A percentile compares a stretch with the other conserved stretches of the same genome.
These are phyloP conservation scores for Sphaerophoria taeniata DNA, from an alignment of 2,888 invertebrate species.

Conservation along the genomic window DNA sequence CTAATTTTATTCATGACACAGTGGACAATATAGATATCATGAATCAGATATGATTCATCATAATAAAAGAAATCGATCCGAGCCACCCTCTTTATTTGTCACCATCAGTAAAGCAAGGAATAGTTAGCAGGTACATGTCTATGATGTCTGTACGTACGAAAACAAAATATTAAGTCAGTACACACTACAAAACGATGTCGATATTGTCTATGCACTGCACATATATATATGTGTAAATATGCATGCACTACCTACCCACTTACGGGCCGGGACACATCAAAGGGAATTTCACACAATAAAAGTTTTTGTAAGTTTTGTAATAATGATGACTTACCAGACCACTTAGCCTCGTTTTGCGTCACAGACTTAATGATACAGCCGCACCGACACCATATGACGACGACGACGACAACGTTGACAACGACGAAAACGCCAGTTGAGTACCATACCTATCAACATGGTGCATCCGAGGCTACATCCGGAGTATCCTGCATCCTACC, in stretches of 20 bases:
- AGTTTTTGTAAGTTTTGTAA: slow-evolving; percentile 75
- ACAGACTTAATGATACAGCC: slow-evolving; percentile 70
- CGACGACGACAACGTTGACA: neutral
- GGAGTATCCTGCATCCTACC: slow-evolving; percentile 63
- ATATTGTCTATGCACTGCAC: slow-evolving; percentile 44
- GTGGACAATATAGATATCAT: too few species aligned
- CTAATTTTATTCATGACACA: too few species aligned
- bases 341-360: slow-evolving; percentile 74
- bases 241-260: slow-evolving; percentile 55
- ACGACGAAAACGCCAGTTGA: slow-evolving; percentile 29
- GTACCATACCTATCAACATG: slow-evolving; percentile 54
- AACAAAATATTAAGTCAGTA: slow-evolving; percentile 29
- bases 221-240: slow-evolving; percentile 4
- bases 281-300: slow-evolving; percentile 73
- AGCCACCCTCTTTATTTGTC: neutral
- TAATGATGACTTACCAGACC: slow-evolving; percentile 75
- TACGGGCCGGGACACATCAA: slow-evolving; percentile 66
- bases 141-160: neutral
- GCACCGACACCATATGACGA: slow-evolving; percentile 24
- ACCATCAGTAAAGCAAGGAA: slow-evolving; percentile 4
- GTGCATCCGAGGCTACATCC: slow-evolving; percentile 37
- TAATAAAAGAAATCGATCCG: too few species aligned
- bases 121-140: neutral
- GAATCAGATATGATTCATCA: too few species aligned
- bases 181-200: slow-evolving; percentile 46